Evolutionary conservation across 2,797 vertebrate species (phyloP).

Genomic region (Pempheris klunzingeri): DNA sequence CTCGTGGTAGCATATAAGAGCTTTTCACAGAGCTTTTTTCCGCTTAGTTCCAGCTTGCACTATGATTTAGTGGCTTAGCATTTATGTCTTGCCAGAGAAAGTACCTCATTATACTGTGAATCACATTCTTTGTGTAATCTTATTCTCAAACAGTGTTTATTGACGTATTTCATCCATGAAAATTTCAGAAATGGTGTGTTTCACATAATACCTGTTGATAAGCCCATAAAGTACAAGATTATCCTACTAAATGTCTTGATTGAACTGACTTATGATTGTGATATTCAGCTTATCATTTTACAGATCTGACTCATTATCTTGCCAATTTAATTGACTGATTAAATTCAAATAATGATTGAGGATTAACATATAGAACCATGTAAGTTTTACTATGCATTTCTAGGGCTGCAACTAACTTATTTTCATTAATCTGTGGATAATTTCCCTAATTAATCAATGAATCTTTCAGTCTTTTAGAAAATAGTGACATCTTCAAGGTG

Average conservation of each 20-base stretch:
- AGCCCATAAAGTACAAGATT: not conserved
- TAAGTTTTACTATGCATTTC: not conserved
- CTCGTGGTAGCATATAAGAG: not conserved
- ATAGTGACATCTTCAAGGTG: not conserved
- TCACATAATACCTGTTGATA: slow-evolving; percentile 66
- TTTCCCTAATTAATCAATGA: too few species aligned
- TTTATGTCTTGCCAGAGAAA: slow-evolving; percentile 28
- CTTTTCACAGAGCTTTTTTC: slow-evolving; percentile 21
- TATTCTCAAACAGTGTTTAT: slow-evolving; percentile 20
- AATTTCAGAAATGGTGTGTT: slow-evolving; percentile 13
- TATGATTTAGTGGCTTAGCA: slow-evolving; percentile 30
- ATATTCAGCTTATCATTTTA: not conserved
- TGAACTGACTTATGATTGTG: not conserved
- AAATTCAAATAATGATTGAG: too few species aligned
- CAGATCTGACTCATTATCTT: slow-evolving; percentile 7
- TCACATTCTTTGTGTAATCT: slow-evolving; percentile 15
- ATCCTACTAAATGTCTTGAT: not conserved
- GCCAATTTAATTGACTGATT: too few species aligned
- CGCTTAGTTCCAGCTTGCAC: slow-evolving; percentile 21
- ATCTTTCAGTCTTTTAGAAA: not conserved
- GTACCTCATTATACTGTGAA: slow-evolving; percentile 12
- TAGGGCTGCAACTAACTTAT: not conserved
- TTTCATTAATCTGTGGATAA: too few species aligned
- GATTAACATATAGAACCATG: not conserved
- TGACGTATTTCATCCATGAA: slow-evolving; percentile 10